phyloP scores from a whole-genome alignment of 2,888 invertebrate genomes.

The Lysandra bellargus region DNA sequence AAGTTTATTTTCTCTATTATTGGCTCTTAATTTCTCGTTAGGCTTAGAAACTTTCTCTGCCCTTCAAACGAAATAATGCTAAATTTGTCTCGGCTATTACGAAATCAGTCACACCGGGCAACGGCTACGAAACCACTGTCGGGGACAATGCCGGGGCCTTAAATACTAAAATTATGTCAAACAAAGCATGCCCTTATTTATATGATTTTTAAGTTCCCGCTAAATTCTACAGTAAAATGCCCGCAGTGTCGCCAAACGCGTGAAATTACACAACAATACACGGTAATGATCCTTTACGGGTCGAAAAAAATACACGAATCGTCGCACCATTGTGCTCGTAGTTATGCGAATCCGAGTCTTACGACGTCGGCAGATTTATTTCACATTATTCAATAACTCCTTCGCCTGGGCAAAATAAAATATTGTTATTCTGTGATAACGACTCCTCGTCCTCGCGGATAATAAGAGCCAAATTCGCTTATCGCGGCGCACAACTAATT shows the following conservation, averaged over 20 bases:
- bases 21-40: background rate
- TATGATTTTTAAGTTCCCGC: constrained; percentile 59
- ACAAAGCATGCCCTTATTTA: constrained; percentile 53
- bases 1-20: background rate
- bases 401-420: constrained; percentile 13
- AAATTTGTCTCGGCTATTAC: constrained; percentile 32
- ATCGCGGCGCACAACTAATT: constrained; percentile 37
- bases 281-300: constrained; percentile 74
- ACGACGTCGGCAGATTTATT: constrained; percentile 32
- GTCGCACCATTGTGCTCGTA: constrained; percentile 43
- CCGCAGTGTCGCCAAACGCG: constrained; percentile 75
- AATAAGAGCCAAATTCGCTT: background rate
- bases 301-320: constrained; percentile 64
- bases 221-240: constrained; percentile 67
- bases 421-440: background rate
- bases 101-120: constrained; percentile 42
- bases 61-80: constrained; percentile 30
- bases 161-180: constrained; percentile 48
- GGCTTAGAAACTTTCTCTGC: background rate
- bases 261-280: constrained; percentile 75
- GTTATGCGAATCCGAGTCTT: constrained; percentile 46
- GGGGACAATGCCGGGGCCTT: constrained; percentile 44
- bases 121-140: constrained; percentile 40
- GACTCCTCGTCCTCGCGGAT: background rate
- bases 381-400: constrained; percentile 19